Conservation (phyloP, 2,797 vertebrate genomes). For the Halcyon smyrnensis region DNA sequence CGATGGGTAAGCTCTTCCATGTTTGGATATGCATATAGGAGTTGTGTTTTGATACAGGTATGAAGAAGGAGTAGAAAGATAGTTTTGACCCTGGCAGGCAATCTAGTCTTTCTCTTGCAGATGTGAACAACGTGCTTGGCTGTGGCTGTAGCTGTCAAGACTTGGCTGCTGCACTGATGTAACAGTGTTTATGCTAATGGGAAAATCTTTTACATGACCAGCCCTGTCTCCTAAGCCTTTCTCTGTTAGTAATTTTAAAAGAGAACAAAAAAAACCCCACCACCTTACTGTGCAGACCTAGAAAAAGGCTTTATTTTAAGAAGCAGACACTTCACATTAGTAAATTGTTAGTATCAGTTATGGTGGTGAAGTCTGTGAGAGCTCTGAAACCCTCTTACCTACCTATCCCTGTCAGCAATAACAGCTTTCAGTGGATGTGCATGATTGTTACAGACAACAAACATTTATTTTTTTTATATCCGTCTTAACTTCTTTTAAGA, state of each 20-base stretch:
- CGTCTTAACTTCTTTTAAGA: not conserved
- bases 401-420: not conserved
- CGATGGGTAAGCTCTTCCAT: too few relatives aligned
- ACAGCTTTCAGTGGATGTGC: fast-evolving
- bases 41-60: not conserved
- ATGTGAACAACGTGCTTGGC: not conserved
- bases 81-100: not conserved
- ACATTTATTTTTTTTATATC: not conserved
- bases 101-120: not conserved
- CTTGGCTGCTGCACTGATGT: not conserved
- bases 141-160: not conserved
- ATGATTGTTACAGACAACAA: not conserved
- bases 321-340: not conserved
- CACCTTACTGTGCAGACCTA: not conserved
- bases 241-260: not conserved
- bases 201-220: not conserved
- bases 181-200: not conserved
- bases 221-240: not conserved
- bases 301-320: not conserved
- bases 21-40: fast-evolving
- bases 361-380: not conserved
- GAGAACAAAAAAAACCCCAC: not conserved
- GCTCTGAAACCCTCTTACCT: not conserved
- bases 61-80: not conserved
- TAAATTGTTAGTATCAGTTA: not conserved